phyloP scores from a whole-genome alignment of 2,797 vertebrate species.

The Coregonus ussuriensis region DNA sequence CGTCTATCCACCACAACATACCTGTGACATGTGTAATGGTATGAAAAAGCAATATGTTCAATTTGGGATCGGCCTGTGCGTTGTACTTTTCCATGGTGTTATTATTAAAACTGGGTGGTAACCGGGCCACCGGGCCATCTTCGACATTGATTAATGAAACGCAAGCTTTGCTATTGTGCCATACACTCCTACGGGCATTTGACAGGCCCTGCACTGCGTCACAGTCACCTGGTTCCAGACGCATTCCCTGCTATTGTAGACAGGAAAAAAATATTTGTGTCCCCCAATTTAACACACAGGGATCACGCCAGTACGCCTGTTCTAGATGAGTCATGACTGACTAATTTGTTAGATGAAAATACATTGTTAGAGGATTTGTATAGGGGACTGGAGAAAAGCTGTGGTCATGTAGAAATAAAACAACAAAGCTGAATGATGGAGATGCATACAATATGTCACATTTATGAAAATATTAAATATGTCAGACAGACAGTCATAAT shows the following conservation, averaged over 20 bases:
- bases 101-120: constrained; percentile 3
- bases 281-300: neutral
- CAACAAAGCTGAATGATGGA: neutral
- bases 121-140: neutral
- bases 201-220: constrained; percentile 30
- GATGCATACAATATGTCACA: neutral
- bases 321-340: neutral
- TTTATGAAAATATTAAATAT: too few relatives aligned
- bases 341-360: neutral
- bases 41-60: neutral
- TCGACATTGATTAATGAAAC: constrained; percentile 42
- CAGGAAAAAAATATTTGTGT: neutral
- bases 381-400: neutral
- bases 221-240: constrained; percentile 23
- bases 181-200: constrained; percentile 8
- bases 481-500: too few relatives aligned
- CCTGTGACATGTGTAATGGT: neutral
- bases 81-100: constrained; percentile 10
- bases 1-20: neutral
- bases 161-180: constrained; percentile 36
- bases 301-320: neutral
- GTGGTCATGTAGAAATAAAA: too few relatives aligned
- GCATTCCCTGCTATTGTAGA: neutral
- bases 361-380: neutral
- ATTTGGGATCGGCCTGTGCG: neutral